A percentile compares a stretch with the other conserved stretches of the same genome.
Conservation (phyloP, 2,888 invertebrate species). For the Pimpla rufipes region DNA sequence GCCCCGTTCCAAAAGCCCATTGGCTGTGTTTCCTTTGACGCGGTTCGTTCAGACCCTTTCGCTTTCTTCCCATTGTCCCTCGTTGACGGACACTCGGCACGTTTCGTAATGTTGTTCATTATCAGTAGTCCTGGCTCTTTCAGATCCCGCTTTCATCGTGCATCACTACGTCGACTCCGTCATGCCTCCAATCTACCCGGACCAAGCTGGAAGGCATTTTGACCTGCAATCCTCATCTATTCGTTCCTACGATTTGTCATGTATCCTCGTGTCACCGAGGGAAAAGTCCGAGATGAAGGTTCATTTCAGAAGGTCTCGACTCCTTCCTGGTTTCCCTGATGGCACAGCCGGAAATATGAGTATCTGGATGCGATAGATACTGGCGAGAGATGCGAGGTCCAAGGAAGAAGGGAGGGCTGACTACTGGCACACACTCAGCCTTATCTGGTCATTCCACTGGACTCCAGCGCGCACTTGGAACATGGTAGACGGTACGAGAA, state of each 20-base stretch:
- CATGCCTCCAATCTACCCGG: background rate
- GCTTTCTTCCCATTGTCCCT: slow-evolving; percentile 1
- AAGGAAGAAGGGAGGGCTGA: background rate
- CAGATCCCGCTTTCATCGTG: background rate
- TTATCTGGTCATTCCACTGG: slow-evolving; percentile 8
- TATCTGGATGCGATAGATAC: background rate
- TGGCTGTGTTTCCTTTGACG: background rate
- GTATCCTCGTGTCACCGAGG: background rate
- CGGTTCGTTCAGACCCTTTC: background rate
- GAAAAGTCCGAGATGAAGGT: background rate
- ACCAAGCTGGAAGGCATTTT: background rate
- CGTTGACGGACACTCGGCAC: background rate
- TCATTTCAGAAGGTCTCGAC: background rate
- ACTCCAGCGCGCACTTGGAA: background rate
- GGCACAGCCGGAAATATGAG: background rate
- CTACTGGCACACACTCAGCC: background rate
- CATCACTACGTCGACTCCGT: background rate
- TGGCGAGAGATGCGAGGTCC: background rate
- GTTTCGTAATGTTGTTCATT: background rate
- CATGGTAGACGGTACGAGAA: background rate
- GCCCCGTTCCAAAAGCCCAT: background rate
- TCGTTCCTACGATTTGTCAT: background rate
- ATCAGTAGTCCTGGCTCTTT: background rate
- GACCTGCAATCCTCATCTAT: background rate
- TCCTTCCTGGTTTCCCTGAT: background rate